Base-by-base conservation (phyloP, 2,888 invertebrate species). In the Heliconius cydno region DNA sequence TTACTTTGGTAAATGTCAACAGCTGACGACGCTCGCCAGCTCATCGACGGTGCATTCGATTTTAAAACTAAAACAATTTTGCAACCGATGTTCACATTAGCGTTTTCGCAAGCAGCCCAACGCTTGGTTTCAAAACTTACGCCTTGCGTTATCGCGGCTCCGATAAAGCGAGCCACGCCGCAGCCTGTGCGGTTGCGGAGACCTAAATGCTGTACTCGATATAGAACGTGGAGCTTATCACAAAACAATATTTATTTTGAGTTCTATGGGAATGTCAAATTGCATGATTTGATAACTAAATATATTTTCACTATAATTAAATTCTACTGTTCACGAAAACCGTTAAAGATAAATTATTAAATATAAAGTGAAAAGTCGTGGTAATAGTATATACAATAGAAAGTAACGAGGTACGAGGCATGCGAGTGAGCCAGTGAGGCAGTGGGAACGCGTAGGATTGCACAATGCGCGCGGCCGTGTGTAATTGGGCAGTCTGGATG, bases 21-120 rank as follows among this genome's bases (percentile, higher is more conserved):
- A 25, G n/a, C 19, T 72, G 81, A 81, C 83, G 85, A 80, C 83
- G 82, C 79, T 85, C 84, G 84, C 83, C 83, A 80, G 82, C 83
- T 81, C 81, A 85, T 86, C 82, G 84, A 81, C 84, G 88, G 87
- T 89, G 89, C 89, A 91, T 92, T 92, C 89, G 90, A 92, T 94
- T 92, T 92, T 90, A 91, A 92, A 94, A 93, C 92, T 94, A 93
- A 94, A 94, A 92, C 91, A 93, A 94, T 94, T 95, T 94, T 92
- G 94, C 94, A 94, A 94, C 90, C 93, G 92, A 94, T 94, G 93
- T 93, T 94, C 95, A 94, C 94, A 95, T 95, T 95, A 94, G 94
- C 88, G 92, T 95, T 95, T 95, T 95, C 95, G 95, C 95, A 95
- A 95, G 94, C 93, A 90, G 93, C 94, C 93, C 94, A 94, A 89